Percentiles rank a stretch among this genome's conserved stretches.
These are phyloP conservation scores for Heliothis subflexa DNA, from an alignment of 1,140 invertebrate species.

Conservation along the genomic window DNA sequence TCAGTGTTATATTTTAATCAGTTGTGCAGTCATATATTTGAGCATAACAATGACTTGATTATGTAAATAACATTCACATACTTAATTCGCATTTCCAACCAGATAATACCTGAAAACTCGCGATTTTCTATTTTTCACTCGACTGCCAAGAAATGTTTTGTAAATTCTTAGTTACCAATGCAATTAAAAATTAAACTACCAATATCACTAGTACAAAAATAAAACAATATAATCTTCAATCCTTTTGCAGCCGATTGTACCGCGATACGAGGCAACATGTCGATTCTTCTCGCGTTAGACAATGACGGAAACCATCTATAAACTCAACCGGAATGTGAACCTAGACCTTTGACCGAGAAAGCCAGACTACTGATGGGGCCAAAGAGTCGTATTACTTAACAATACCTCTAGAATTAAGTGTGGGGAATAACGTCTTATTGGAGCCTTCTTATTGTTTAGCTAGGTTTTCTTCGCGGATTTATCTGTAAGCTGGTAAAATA, in stretches of 20 bases:
- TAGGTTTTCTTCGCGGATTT: no score
- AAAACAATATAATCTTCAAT: neutral
- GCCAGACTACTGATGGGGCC: conserved; percentile 41
- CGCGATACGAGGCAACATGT: conserved; percentile 13
- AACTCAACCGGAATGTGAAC: conserved; percentile 47
- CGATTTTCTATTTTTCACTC: no score
- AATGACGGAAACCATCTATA: conserved; percentile 47
- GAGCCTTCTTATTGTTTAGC: conserved; percentile 22
- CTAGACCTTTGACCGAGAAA: conserved; percentile 46
- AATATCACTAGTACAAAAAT: no score
- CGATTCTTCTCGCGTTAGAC: conserved; percentile 29
- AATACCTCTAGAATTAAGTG: conserved; percentile 47
- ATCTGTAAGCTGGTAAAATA: no score
- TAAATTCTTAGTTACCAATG: no score
- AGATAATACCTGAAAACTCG: no score
- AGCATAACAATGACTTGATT: neutral
- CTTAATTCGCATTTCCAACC: no score
- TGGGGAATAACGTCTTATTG: conserved; percentile 38
- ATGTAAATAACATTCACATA: no score
- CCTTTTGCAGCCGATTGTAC: neutral
- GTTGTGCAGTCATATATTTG: no score
- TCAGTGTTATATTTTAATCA: no score
- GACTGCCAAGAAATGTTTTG: no score
- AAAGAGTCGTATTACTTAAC: conserved; percentile 45
- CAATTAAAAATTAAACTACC: no score